Base-by-base conservation (phyloP, 1,140 invertebrate species). In the Lineus longissimus region DNA sequence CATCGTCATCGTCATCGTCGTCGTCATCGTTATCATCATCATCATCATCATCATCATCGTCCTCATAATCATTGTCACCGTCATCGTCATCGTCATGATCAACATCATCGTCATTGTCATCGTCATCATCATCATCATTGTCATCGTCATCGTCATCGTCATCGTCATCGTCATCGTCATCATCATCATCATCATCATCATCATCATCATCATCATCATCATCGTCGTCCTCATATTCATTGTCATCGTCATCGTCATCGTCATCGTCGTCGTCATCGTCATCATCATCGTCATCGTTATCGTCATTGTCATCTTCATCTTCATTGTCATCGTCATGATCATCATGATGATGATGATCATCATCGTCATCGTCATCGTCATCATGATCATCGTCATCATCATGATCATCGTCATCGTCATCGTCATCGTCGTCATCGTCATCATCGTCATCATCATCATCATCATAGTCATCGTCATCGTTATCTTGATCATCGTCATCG, bases 111-210 rank as follows among this genome's bases (percentile, higher is more conserved):
- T n/a, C n/a, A n/a, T n/a, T n/a, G n/a, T n/a, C n/a, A n/a, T n/a
- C n/a, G n/a, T n/a, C 62, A 63, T 63, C 60, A 63, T 63, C 61
- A 63, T 62, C 62, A 63, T 62, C 62, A 63, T 62, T 59, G 62
- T 63, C 62, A 64, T 63, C 62, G 0, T 63, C 62, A 64, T 63
- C 62, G 40, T 47, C 58, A 64, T 64, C 43, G 29, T 65, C 22
- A 58, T 64, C 36, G 55, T 56, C 40, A 27, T 62, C 45, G 30
- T 64, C 23, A 64, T 65, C 45, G 55, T 58, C 55, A 33, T 62
- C 2, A 64, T 64, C 11, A 29, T 65, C 40, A 64, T 62, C 23
- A 0, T 55, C n/a, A 0, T 62, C 29, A 31, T 65, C 11, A 56
- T 62, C 15, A 1, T 65, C n/a, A 27, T 54, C 55, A 64, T 25